phyloP scores from a whole-genome alignment of 2,113 vertebrate genomes.

The Rhabdomys dilectus region DNA sequence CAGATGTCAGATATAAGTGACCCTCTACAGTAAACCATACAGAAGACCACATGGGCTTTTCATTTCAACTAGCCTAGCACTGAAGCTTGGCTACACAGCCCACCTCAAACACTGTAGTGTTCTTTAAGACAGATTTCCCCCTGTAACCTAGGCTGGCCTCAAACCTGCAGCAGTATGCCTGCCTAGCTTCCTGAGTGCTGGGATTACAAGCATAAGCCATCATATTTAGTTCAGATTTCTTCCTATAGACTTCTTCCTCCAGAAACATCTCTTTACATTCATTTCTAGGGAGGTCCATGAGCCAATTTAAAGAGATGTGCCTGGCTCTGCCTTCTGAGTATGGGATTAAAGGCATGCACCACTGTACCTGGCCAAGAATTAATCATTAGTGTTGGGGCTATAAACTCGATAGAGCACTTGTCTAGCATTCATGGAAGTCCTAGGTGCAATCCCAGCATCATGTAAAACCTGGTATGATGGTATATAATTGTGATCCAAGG shows the following conservation, averaged over 20 bases:
- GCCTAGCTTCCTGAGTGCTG: background rate
- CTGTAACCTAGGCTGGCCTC: background rate
- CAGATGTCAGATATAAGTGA: background rate
- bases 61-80: background rate
- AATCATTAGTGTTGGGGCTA: background rate
- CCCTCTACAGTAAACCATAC: background rate
- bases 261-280: constrained; percentile 24
- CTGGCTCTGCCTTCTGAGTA: background rate
- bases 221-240: background rate
- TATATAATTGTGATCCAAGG: background rate
- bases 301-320: background rate
- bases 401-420: background rate
- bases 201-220: background rate
- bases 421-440: background rate
- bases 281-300: constrained; percentile 21
- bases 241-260: background rate
- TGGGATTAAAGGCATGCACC: background rate
- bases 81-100: background rate
- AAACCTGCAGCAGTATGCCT: background rate
- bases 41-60: background rate
- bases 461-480: background rate
- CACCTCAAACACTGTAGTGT: background rate
- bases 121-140: background rate
- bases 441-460: background rate
- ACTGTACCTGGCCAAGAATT: background rate